Evolutionary conservation across 2,113 vertebrate species (phyloP).

Genomic region (Bubo bubo): DNA sequence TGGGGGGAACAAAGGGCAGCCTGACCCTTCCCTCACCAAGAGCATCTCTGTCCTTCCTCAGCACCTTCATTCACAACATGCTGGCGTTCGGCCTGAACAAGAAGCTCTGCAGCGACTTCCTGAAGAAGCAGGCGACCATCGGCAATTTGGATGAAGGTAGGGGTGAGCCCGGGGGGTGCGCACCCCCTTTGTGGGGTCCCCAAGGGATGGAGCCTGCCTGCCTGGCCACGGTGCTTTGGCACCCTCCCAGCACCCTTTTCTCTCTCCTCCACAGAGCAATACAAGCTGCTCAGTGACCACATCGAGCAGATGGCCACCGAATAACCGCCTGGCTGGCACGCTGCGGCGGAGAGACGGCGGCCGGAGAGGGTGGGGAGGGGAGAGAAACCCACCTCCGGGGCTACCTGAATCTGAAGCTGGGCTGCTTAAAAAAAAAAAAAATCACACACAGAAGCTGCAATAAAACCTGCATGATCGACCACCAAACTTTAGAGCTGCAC

Average conservation of each 20-base stretch:
- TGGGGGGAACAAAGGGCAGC: not conserved
- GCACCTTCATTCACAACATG: conserved; percentile 98
- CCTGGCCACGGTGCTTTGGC: rapidly evolving
- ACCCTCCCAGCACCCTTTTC: not conserved
- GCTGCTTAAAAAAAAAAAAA: not conserved
- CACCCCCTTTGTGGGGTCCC: rapidly evolving
- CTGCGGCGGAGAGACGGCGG: rapidly evolving
- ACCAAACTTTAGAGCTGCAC: conserved; percentile 11
- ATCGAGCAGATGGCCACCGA: conserved; percentile 91
- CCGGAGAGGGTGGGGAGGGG: not conserved
- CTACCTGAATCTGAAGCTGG: not conserved
- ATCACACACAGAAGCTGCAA: not conserved
- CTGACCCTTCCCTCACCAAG: not conserved
- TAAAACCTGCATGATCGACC: conserved; percentile 72
- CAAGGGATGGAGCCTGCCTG: not conserved
- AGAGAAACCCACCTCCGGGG: not conserved
- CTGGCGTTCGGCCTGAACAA: conserved; percentile 91
- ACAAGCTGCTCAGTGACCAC: conserved; percentile 93
- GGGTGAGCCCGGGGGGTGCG: rapidly evolving
- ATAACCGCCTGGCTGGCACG: not conserved
- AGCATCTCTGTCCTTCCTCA: conserved; percentile 52
- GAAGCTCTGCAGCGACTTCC: conserved; percentile 93
- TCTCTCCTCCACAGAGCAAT: conserved; percentile 83
- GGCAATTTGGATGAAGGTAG: conserved; percentile 93
- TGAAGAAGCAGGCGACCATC: conserved; percentile 96